Evolutionary conservation across 1,140 invertebrate genomes (phyloP), one percentile per base, ranked within the genome.

Genomic region (Stegodyphus mimosarum): DNA sequence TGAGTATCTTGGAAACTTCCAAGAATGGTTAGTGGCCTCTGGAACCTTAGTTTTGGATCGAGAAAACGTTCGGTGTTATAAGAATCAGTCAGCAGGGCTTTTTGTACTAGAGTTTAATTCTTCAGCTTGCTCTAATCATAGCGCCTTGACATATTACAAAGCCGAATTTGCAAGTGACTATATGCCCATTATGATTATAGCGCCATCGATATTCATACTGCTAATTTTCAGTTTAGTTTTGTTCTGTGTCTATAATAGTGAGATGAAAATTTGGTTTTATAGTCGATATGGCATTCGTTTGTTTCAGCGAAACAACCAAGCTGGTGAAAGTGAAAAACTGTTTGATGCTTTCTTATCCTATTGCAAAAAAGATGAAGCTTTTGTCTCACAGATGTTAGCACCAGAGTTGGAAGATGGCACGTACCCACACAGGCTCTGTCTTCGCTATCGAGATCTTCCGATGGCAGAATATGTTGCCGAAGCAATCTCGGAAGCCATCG

Each of bases 291-390:
- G 95, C 84, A 93, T 96, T 1, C 92, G 95, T 18, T 92, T 97
- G 52, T 95, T 94, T 87, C 87, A 92, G 88, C 67, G 74, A 55
- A 78, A 87, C 63, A 52, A 83, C 87, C 88, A 91, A 86, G 84
- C 80, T 93, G 93, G 88, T 94, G 95, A 96, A 87, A 93, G 93
- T 75, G 95, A 96, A 89, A 96, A 96, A 88, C 91, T 96, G 9
- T 98, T 96, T 90, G 97, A 98, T 89, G 96, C 95, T 53, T 98
- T 97, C 90, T 94, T 98, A 6, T 95, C 96, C 86, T 98, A 98
- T 91, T 97, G 96, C 86, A 95, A 96, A 48, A 96, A 97, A 90
- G 97, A 98, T 90, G 95, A 97, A 89, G 94, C 96, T 89, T 96
- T 97, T 89, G 95, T 98, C 0, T 92, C 95, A 50, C 94, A 96